Evolutionary conservation across 2,113 vertebrate species (phyloP).

Genomic region (Cranoglanis bouderius): DNA sequence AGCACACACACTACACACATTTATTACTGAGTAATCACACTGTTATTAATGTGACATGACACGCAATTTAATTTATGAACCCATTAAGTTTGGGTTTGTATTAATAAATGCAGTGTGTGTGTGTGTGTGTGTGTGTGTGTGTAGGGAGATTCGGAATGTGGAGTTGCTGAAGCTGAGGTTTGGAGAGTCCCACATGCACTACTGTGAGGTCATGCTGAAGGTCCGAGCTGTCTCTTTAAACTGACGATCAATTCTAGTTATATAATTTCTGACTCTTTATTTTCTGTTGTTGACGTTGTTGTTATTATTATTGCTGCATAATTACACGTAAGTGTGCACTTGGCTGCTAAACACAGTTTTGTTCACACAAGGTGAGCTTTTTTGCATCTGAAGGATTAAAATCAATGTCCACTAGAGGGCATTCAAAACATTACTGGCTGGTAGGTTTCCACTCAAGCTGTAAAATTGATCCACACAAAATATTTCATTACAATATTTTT

Average conservation of each 20-base stretch:
- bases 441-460: neutral
- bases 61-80: neutral
- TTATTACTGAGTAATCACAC: neutral
- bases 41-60: neutral
- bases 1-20: neutral
- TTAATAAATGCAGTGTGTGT: neutral
- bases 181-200: conserved; percentile 97
- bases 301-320: neutral
- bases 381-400: neutral
- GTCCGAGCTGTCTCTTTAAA: conserved; percentile 49
- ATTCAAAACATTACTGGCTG: neutral
- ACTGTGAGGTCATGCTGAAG: conserved; percentile 97
- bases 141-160: conserved; percentile 95
- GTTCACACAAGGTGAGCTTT: neutral
- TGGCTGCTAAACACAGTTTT: neutral
- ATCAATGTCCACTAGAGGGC: conserved; percentile 11
- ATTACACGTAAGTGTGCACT: neutral
- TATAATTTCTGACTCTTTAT: neutral
- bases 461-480: neutral
- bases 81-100: neutral
- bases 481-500: neutral
- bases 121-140: conserved; percentile 26
- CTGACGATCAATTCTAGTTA: neutral
- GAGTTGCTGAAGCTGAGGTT: conserved; percentile 96
- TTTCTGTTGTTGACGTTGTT: neutral